Conservation (phyloP, 2,888 invertebrate genomes). For the Caenorhabditis sp. region DNA sequence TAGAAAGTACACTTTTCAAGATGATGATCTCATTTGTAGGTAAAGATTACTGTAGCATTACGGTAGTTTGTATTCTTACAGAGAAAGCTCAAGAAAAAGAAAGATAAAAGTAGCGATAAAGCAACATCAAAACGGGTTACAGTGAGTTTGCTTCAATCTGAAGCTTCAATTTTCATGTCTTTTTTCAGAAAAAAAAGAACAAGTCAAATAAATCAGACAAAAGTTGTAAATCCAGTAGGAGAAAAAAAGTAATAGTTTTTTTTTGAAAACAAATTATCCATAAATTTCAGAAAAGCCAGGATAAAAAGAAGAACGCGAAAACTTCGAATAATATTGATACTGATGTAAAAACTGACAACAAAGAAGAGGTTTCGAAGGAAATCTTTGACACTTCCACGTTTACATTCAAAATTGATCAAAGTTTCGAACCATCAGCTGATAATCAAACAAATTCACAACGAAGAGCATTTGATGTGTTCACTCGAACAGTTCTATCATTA, state of each 20-base stretch:
- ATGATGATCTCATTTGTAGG: not conserved
- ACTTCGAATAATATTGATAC: not conserved
- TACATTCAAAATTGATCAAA: conserved; percentile 15
- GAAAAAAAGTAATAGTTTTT: not conserved
- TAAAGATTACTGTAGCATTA: not conserved
- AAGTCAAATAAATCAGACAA: not conserved
- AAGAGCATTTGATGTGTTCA: conserved; percentile 16
- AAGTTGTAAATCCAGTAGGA: not conserved
- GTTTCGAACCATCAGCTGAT: conserved; percentile 5
- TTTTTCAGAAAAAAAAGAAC: not conserved
- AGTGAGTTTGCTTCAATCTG: not conserved
- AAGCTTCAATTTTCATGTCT: not conserved
- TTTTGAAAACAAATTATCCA: too few species aligned
- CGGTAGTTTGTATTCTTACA: not conserved
- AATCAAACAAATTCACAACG: conserved; percentile 16
- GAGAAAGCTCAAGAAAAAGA: not conserved
- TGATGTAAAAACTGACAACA: too few species aligned
- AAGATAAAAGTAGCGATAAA: not conserved
- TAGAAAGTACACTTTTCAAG: not conserved
- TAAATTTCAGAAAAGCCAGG: not conserved
- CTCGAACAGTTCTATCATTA: conserved; percentile 1
- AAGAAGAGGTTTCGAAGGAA: not conserved
- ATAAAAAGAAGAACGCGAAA: not conserved
- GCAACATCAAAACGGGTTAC: not conserved
- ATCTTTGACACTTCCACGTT: conserved; percentile 22